Percentiles rank a stretch among this genome's conserved stretches.
phyloP scores from a whole-genome alignment of 1,140 invertebrate genomes.

The Drosophila asahinai region DNA sequence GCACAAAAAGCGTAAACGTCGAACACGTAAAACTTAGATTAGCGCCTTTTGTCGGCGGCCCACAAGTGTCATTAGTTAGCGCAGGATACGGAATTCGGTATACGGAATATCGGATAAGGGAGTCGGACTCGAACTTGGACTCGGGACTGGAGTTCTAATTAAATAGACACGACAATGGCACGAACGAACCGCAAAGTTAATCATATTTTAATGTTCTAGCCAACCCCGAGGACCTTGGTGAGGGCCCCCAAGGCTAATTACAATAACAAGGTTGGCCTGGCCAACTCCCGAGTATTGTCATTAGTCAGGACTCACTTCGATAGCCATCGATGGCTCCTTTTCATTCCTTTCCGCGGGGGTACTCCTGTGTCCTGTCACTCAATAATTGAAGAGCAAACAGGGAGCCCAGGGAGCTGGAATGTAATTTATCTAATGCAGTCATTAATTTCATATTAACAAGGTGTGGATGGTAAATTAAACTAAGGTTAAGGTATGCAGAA shows the following conservation, averaged over 20 bases:
- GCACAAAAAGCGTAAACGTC: constrained; percentile 67
- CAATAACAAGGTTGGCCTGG: constrained; percentile 60
- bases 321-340: constrained; percentile 57
- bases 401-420: constrained; percentile 35
- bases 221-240: constrained; percentile 34
- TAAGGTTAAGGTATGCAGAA: constrained; percentile 4
- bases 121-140: constrained; percentile 8
- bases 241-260: constrained; percentile 55
- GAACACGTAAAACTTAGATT: constrained; percentile 82
- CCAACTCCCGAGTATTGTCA: constrained; percentile 25
- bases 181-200: constrained; percentile 76
- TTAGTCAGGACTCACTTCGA: constrained; percentile 46
- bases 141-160: constrained; percentile 54
- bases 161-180: constrained; percentile 79
- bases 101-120: constrained; percentile 20
- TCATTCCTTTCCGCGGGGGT: constrained; percentile 6
- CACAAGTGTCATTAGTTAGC: constrained; percentile 73
- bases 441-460: constrained; percentile 81
- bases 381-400: constrained; percentile 57
- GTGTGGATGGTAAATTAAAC: constrained; percentile 66
- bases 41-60: constrained; percentile 68
- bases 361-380: constrained; percentile 32
- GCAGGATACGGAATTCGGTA: constrained; percentile 50
- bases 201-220: constrained; percentile 77
- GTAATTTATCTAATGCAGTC: constrained; percentile 81